Evolutionary conservation across 2,113 vertebrate genomes (phyloP), one percentile per base, ranked within the genome.

Genomic region (Physeter macrocephalus): DNA sequence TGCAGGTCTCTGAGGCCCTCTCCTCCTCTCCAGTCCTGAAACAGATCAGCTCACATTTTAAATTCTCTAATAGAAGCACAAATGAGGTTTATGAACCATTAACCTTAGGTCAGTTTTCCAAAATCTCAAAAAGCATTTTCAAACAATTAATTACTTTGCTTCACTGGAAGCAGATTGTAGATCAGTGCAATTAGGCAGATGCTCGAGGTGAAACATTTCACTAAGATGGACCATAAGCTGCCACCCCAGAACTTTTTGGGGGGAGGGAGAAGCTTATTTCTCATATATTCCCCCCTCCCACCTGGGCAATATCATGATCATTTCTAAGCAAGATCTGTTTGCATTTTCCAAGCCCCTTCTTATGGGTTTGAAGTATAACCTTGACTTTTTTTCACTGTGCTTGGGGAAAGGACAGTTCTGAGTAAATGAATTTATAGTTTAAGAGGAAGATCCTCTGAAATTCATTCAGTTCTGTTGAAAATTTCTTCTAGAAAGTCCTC

Each of bases 11-110:
- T 3, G 43, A 72, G 34, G 57, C n/a, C 34, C 17, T 82, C 39
- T 81, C 36, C 67, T 77, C 13, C 20, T 71, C 23, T 85, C 61
- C 59, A 52, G n/a, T 41, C 69, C 80, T 92, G 78, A 78, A 43
- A 11, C 52, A 49, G 39, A 69, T 52, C 52, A 78, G 49, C 71
- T 98, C 86, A 95, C 82, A 78, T 96, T 97, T 95, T 86, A 96
- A 96, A 94, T 92, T 98, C 96, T 97, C 94, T 97, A 97, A 97
- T 95, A 94, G 97, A 97, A 98, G 90, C 71, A 96, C 86, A 97
- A 98, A 98, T 97, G 97, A 97, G 96, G 98, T 97, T 97, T 97
- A 98, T 97, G 98, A 98, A 94, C 94, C 96, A 97, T 98, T 98
- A 98, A 98, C 97, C 98, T 98, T 96, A 96, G 97, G 97, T 98